Evolutionary conservation across 2,113 vertebrate genomes (phyloP).

Genomic region (Pelecanus crispus): DNA sequence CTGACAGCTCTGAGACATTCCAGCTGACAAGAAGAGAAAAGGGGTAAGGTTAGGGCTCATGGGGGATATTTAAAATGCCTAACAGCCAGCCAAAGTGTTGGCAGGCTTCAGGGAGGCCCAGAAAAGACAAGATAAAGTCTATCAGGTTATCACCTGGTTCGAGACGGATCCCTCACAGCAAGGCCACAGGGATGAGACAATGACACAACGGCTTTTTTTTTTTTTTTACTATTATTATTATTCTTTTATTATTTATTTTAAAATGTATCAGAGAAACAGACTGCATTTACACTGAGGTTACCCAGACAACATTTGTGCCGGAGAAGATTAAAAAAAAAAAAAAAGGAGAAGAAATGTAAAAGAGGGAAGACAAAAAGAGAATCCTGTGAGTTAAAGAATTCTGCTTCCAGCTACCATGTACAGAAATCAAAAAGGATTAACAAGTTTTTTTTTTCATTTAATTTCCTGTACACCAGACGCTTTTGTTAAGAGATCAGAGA

Average conservation of each 20-base stretch:
- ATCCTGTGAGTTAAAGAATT: constrained; percentile 74
- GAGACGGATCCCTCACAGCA: constrained; percentile 82
- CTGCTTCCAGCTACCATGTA: constrained; percentile 80
- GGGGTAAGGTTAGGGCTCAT: constrained; percentile 93
- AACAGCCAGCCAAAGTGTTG: constrained; percentile 89
- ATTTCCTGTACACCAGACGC: constrained; percentile 85
- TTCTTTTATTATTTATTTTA: constrained; percentile 64
- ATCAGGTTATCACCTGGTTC: constrained; percentile 95
- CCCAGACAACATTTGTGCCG: constrained; percentile 73
- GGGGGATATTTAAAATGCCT: constrained; percentile 89
- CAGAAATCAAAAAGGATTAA: constrained; percentile 86
- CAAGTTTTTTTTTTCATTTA: constrained; percentile 78
- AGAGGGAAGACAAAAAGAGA: constrained; percentile 50
- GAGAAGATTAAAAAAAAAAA: constrained; percentile 62
- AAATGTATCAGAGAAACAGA: constrained; percentile 64
- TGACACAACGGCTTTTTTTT: constrained; percentile 37
- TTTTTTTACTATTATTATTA: constrained; percentile 54
- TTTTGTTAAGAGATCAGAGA: constrained; percentile 87
- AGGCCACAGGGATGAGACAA: constrained; percentile 77
- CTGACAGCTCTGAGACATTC: constrained; percentile 93
- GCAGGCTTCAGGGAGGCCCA: constrained; percentile 87
- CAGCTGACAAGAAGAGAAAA: constrained; percentile 87
- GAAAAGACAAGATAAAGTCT: constrained; percentile 98
- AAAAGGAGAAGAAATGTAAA: constrained; percentile 54
- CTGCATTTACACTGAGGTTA: constrained; percentile 65